Evolutionary conservation across 2,888 invertebrate species (phyloP).

Genomic region (Meiosimyza decipiens): DNA sequence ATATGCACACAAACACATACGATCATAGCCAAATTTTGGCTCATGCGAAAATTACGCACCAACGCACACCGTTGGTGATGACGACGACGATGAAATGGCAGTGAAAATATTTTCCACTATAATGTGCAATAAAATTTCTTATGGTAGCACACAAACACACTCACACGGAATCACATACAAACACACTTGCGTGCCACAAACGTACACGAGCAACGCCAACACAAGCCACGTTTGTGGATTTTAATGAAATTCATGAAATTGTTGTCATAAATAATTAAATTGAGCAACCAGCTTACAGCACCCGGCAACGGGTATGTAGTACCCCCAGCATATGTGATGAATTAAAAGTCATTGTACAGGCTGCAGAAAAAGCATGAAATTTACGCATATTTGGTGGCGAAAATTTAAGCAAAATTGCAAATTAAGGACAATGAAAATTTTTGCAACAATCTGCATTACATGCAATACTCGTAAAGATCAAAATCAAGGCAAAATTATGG

Average conservation of each 20-base stretch:
- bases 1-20: too few species aligned
- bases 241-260: slow-evolving; percentile 62
- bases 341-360: neutral
- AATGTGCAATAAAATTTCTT: slow-evolving; percentile 43
- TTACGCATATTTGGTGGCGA: too few species aligned
- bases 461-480: too few species aligned
- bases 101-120: slow-evolving; percentile 47
- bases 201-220: neutral
- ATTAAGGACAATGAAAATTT: too few species aligned
- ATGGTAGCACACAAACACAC: slow-evolving; percentile 27
- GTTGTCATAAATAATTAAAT: slow-evolving; percentile 62
- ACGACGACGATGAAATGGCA: slow-evolving; percentile 31
- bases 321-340: slow-evolving; percentile 13
- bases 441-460: too few species aligned
- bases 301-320: slow-evolving; percentile 1
- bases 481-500: too few species aligned
- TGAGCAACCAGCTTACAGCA: slow-evolving; percentile 43
- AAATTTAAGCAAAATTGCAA: too few species aligned
- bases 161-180: slow-evolving; percentile 4
- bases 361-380: too few species aligned
- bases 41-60: neutral
- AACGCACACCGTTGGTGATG: neutral
- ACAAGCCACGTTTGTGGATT: slow-evolving; percentile 50
- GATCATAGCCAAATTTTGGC: too few species aligned
- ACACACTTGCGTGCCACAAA: neutral